Conservation (phyloP, 2,888 invertebrate genomes). For the Oligia strigilis region DNA sequence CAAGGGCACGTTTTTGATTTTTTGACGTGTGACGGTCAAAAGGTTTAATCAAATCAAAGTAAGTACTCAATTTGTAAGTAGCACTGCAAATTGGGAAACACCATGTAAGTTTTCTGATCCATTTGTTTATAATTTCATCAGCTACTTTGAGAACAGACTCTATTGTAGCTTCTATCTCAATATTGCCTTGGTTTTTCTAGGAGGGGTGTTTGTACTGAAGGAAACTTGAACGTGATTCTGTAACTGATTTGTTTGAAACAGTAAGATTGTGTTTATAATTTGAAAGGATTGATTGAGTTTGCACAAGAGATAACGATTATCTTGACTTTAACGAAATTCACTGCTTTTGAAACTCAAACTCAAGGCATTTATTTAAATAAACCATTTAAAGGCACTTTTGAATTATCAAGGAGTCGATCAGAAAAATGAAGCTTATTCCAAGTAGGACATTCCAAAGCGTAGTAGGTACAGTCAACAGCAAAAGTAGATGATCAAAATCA, state of each 20-base stretch:
- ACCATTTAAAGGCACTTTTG: too few relatives aligned
- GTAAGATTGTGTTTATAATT: not conserved
- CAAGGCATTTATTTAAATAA: too few relatives aligned
- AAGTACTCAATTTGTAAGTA: not conserved
- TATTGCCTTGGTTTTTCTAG: conserved; percentile 13
- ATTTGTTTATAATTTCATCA: not conserved
- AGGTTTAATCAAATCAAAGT: not conserved
- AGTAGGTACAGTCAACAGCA: too few relatives aligned
- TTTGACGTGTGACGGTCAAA: too few relatives aligned
- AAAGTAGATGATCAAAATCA: too few relatives aligned
- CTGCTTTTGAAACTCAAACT: not conserved
- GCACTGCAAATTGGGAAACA: not conserved
- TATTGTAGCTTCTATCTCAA: conserved; percentile 15
- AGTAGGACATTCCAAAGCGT: too few relatives aligned
- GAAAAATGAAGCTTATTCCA: too few relatives aligned
- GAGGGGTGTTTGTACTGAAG: not conserved
- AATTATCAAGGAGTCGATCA: too few relatives aligned
- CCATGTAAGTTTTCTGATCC: too few relatives aligned
- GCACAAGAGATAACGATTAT: not conserved
- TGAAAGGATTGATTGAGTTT: not conserved
- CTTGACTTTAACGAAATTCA: too few relatives aligned
- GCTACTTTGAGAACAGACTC: not conserved
- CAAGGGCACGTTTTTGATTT: too few relatives aligned
- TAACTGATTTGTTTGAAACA: conserved; percentile 6
- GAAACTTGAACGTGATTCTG: not conserved